phyloP scores from a whole-genome alignment of 2,113 vertebrate species.

The Percina caprodes region DNA sequence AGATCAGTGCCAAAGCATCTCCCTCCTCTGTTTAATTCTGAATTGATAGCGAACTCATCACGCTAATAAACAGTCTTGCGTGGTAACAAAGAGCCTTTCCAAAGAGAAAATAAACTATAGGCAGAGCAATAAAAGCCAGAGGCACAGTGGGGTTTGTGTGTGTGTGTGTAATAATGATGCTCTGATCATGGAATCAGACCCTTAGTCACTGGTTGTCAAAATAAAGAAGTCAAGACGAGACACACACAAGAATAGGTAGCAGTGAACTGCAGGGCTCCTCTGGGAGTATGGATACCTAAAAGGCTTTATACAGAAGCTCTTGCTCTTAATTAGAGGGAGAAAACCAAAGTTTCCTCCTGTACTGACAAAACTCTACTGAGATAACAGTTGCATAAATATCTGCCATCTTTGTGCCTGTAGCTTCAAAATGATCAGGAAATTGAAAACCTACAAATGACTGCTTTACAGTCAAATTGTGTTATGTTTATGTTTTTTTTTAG shows the following conservation, averaged over 20 bases:
- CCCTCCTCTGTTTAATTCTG: slow-evolving; percentile 24
- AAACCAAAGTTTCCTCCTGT: slow-evolving; percentile 10
- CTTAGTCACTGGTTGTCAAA: slow-evolving; percentile 54
- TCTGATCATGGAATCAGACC: slow-evolving; percentile 44
- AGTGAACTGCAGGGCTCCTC: slow-evolving; percentile 12
- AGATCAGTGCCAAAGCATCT: slow-evolving; percentile 29
- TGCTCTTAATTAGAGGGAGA: slow-evolving; percentile 25
- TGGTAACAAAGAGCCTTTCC: slow-evolving; percentile 33
- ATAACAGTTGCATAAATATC: neutral
- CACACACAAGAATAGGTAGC: slow-evolving; percentile 37
- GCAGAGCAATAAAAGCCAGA: slow-evolving; percentile 41
- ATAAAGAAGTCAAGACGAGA: slow-evolving; percentile 43
- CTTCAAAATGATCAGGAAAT: neutral
- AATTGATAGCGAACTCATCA: slow-evolving; percentile 60
- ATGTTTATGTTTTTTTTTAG: neutral
- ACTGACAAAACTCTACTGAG: neutral
- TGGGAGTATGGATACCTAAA: slow-evolving; percentile 18
- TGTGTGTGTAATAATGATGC: slow-evolving; percentile 53
- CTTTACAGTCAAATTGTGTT: neutral
- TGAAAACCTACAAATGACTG: neutral
- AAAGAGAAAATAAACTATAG: slow-evolving; percentile 51
- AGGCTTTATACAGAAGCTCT: slow-evolving; percentile 5
- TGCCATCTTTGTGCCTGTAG: slow-evolving; percentile 3
- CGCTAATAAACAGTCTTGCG: slow-evolving; percentile 49
- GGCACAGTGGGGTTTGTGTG: slow-evolving; percentile 16